Evolutionary conservation across 2,113 vertebrate species (phyloP).

Genomic region (human): DNA sequence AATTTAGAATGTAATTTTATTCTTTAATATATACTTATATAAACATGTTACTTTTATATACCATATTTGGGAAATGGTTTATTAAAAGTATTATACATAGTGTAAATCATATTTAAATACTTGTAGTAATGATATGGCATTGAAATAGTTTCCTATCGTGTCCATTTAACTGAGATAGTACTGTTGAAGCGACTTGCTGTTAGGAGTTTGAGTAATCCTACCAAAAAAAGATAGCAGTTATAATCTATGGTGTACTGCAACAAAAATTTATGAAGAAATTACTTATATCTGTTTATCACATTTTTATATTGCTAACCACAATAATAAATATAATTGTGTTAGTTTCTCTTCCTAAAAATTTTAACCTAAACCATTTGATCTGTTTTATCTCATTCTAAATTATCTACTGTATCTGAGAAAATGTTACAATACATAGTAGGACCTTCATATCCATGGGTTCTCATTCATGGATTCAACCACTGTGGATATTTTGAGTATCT

Average conservation of each 20-base stretch:
- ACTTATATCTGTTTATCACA: neutral
- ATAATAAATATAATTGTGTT: constrained; percentile 16
- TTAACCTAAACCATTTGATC: neutral
- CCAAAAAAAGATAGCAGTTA: neutral
- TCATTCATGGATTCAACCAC: neutral
- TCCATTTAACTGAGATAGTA: neutral
- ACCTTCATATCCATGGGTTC: neutral
- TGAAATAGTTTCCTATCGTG: neutral
- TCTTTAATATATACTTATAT: constrained; percentile 18
- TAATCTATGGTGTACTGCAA: neutral
- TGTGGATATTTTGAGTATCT: neutral
- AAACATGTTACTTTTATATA: constrained; percentile 48
- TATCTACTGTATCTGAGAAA: neutral
- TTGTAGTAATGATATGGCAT: neutral
- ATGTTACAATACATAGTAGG: neutral
- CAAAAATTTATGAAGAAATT: neutral
- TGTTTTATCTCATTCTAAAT: neutral
- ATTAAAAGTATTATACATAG: neutral
- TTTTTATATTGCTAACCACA: neutral
- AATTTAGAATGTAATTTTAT: neutral
- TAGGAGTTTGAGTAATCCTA: neutral
- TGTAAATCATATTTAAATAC: neutral
- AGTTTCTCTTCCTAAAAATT: neutral
- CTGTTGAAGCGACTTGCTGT: neutral
- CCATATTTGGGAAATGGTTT: neutral